Base-by-base conservation (phyloP, 2,888 invertebrate species). In the Pheosia gnoma region DNA sequence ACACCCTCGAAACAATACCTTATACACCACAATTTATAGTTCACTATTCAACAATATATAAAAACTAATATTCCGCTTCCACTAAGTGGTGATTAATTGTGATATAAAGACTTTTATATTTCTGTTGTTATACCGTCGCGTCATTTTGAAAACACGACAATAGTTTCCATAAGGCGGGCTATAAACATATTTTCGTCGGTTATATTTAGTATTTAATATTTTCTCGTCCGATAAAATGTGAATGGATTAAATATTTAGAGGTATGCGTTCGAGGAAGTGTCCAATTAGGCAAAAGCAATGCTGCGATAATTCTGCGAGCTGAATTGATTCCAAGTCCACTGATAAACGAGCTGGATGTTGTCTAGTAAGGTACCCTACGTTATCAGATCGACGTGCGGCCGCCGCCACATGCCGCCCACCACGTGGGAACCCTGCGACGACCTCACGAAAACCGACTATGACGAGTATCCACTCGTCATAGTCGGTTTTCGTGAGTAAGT, bases 71-170 rank as follows among this genome's bases (percentile, higher is more conserved):
- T 78, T 72, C 70, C 68, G 70, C 72, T 80, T 79, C 78, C 70
- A 77, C 80, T 82, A 88, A 90, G 82, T 86, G 88, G 89, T 91
- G 92, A 93, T 93, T 91, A 93, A 93, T 93, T 85, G 88, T 86
- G 86, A 86, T 89, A 88, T 92, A 87, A 91, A 90, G 85, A 87
- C 81, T 87, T 89, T 88, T 89, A 89, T 89, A 89, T 87, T 86
- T 88, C 83, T 89, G 87, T 89, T 89, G 87, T 89, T 86, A 83
- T 88, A 84, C 81, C 69, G 85, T 80, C 84, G 82, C 83, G 83
- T 85, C 87, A 88, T 87, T 86, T 87, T 84, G 82, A 84, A 85
- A 83, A 77, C 76, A 79, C 78, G 81, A 83, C 83, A 87, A 82
- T 82, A 80, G 82, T 76, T 79, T 80, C 81, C 81, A 83, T 83